A percentile compares a stretch with the other conserved stretches of the same genome.
Conservation (phyloP, 2,113 vertebrate genomes). For the Grus americana region DNA sequence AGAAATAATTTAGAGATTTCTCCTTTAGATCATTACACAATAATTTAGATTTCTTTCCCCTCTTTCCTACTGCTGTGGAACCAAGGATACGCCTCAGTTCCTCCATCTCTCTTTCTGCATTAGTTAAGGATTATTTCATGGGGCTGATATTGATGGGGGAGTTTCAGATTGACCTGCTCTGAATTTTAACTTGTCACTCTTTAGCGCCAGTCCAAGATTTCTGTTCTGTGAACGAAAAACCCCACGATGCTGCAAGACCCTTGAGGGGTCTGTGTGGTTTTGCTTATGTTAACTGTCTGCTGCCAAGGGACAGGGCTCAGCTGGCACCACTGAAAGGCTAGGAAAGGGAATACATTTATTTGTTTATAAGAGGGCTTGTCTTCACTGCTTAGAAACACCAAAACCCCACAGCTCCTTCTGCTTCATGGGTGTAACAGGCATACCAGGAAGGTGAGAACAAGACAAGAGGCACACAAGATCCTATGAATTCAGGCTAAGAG, state of each 20-base stretch:
- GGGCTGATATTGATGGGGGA: neutral
- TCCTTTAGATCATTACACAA: slow-evolving; percentile 25
- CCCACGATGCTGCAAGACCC: neutral
- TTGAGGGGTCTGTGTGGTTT: neutral
- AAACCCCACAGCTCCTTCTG: neutral
- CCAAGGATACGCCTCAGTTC: neutral
- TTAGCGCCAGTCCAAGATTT: neutral
- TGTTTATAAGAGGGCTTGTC: neutral
- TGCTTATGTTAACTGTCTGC: neutral
- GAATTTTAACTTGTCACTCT: neutral
- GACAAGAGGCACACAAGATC: neutral
- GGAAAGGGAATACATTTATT: neutral
- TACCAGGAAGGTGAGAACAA: neutral
- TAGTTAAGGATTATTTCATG: slow-evolving; percentile 33
- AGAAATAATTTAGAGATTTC: slow-evolving; percentile 58
- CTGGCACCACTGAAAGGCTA: neutral
- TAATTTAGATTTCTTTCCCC: slow-evolving; percentile 33
- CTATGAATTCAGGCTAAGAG: neutral
- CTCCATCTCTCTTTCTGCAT: neutral
- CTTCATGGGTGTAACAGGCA: neutral
- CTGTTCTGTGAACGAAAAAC: neutral
- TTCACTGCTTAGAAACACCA: neutral
- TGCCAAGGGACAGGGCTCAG: neutral
- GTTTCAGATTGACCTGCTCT: slow-evolving; percentile 26
- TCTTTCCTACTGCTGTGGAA: neutral